Conservation (phyloP, 2,113 vertebrate species). For the Phalacrocorax carbo region DNA sequence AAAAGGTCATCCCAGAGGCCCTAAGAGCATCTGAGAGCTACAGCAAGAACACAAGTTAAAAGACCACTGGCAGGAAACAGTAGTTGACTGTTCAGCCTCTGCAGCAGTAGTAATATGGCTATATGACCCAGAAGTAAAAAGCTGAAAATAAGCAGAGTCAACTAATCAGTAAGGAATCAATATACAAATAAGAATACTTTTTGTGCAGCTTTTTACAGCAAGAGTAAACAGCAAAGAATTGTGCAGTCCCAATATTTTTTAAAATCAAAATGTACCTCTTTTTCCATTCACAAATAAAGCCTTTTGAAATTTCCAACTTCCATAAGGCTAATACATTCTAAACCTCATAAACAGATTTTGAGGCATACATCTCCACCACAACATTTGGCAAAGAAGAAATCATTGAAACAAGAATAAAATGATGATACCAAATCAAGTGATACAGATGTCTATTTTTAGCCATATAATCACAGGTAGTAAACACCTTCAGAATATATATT, state of each 20-base stretch:
- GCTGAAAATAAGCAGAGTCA: background rate
- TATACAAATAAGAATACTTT: background rate
- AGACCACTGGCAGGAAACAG: background rate
- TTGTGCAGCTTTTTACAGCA: background rate
- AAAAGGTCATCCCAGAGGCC: background rate
- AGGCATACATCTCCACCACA: slow-evolving; percentile 14
- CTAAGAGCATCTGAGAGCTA: background rate
- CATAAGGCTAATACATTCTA: slow-evolving; percentile 5
- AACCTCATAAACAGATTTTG: background rate
- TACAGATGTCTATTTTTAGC: slow-evolving; percentile 12
- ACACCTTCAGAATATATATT: slow-evolving; percentile 23
- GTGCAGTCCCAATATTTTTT: background rate
- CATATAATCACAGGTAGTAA: slow-evolving; percentile 16
- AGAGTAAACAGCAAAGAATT: background rate
- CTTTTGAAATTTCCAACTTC: slow-evolving; percentile 11
- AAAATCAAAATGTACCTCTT: background rate
- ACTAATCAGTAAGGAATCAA: background rate
- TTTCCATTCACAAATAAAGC: background rate
- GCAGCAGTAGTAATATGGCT: background rate
- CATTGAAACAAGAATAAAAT: slow-evolving; percentile 30
- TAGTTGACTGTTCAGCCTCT: background rate
- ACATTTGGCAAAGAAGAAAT: slow-evolving; percentile 36
- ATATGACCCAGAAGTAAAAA: background rate
- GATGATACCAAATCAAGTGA: slow-evolving; percentile 27
- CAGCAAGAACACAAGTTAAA: background rate